These are phyloP conservation scores for Daubentonia madagascariensis DNA, from an alignment of 2,113 vertebrate genomes.

Conservation along the genomic window DNA sequence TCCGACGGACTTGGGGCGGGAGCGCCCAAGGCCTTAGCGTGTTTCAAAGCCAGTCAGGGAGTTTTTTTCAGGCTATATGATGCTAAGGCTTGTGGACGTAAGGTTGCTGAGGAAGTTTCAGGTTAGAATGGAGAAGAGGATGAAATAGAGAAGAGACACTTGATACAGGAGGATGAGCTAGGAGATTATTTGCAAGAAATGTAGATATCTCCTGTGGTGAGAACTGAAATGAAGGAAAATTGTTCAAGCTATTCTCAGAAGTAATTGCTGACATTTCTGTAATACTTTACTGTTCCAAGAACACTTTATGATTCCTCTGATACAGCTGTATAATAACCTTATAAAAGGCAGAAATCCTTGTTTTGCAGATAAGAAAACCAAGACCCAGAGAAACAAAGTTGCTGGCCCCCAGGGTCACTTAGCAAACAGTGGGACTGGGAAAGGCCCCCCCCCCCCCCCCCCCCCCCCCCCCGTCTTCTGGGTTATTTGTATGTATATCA, in stretches of 20 bases:
- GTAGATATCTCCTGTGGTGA: not conserved
- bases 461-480: not conserved
- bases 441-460: too few relatives aligned
- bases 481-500: not conserved
- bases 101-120: not conserved
- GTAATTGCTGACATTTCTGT: not conserved
- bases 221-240: not conserved
- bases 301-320: not conserved
- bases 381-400: not conserved
- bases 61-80: not conserved
- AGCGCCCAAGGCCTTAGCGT: not conserved
- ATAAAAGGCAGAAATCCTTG: not conserved
- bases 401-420: not conserved
- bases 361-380: not conserved
- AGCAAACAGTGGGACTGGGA: not conserved
- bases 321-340: not conserved
- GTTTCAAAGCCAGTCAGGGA: not conserved
- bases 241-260: not conserved
- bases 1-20: not conserved
- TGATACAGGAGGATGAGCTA: not conserved
- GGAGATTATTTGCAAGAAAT: not conserved
- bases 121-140: not conserved
- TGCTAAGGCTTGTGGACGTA: not conserved
- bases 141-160: not conserved
- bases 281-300: not conserved